Base-by-base conservation (phyloP, 2,113 vertebrate genomes). In the Australoheros scitulus region DNA sequence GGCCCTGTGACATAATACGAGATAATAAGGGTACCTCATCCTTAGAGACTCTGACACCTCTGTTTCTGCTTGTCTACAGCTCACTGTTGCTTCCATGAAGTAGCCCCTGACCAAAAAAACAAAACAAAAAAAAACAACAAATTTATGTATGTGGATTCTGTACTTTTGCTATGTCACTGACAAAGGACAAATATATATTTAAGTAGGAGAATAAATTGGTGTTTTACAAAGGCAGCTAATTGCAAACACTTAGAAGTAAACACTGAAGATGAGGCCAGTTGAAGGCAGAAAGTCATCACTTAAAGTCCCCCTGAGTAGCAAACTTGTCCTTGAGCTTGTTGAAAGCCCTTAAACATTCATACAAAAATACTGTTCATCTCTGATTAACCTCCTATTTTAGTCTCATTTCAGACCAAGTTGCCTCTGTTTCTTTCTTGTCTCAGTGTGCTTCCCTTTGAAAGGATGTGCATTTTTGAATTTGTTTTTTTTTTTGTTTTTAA, bases 1-100 rank as follows among this genome's bases (percentile, higher is more conserved):
- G 80, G 70, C 85, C 83, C 56, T 43, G 61, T 90, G 88, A 92
- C 88, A 87, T 93, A 86, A 92, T 88, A 72, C 81, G 91, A 91
- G 88, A 82, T 93, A 92, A 91, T 87, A 57, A 79, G 61, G 79
- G 88, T 81, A 87, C 76, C 64, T 87, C 90, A 92, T 82, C 77
- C 81, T 81, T 13, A 90, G 82, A 79, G 79, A 74, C 76, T 79
- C 77, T 85, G 89, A 92, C 88, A 92, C 84, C 60, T 79, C 81
- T 84, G 79, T 61, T 76, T 90, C 84, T 81, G 61, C 83, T 77
- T 86, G 76, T 78, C 61, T 76, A 18, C 70, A 34, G 29, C 36
- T 47, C 26, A 57, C 75, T 81, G 68, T 76, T 63, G 65, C 77
- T 57, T 61, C 43, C 22, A 34, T 36, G 80, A 65, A 64, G 5